Conservation (phyloP, 1,140 invertebrate species). For the Hermetia illucens region DNA sequence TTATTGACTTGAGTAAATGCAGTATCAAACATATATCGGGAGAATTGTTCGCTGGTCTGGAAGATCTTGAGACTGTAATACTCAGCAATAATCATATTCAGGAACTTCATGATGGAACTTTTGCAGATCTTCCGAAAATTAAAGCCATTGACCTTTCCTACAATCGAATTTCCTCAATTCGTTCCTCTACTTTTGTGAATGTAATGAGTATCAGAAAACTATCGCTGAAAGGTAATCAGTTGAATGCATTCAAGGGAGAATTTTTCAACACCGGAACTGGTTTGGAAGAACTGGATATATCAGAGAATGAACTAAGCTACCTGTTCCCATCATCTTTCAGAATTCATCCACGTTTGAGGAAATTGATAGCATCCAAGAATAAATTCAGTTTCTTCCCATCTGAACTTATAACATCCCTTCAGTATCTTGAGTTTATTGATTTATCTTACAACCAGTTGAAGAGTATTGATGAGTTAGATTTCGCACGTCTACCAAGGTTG, state of each 20-base stretch:
- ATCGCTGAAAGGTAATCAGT: constrained; percentile 50
- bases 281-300: constrained; percentile 56
- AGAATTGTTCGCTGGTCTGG: constrained; percentile 52
- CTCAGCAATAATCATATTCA: constrained; percentile 51
- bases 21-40: constrained; percentile 52
- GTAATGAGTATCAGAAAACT: constrained; percentile 52
- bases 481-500: constrained; percentile 60
- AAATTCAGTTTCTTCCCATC: constrained; percentile 69
- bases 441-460: constrained; percentile 63
- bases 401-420: constrained; percentile 57
- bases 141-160: constrained; percentile 55
- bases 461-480: constrained; percentile 67
- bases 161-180: constrained; percentile 64
- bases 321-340: constrained; percentile 68
- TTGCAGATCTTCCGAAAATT: constrained; percentile 56
- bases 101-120: constrained; percentile 55
- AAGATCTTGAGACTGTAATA: constrained; percentile 47
- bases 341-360: constrained; percentile 56
- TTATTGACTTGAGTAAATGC: constrained; percentile 59
- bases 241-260: constrained; percentile 64
- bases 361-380: constrained; percentile 55
- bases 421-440: constrained; percentile 58
- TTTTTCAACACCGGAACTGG: constrained; percentile 57
- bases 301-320: constrained; percentile 61
- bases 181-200: constrained; percentile 48